Evolutionary conservation across 2,113 vertebrate species (phyloP).

Genomic region (Gulo gulo): DNA sequence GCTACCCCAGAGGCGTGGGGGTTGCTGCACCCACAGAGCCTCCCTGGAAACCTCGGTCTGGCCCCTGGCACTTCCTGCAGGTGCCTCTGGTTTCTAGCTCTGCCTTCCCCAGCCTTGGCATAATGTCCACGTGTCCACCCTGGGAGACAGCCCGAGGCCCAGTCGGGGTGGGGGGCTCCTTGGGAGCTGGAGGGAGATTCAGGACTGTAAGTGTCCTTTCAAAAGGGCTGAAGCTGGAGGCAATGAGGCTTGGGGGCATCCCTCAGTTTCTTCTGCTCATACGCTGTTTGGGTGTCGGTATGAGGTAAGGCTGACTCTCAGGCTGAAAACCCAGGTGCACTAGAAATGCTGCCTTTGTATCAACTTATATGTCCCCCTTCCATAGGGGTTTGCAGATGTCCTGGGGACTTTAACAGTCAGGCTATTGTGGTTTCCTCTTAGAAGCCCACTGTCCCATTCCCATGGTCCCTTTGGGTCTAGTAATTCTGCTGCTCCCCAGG

Average conservation of each 20-base stretch:
- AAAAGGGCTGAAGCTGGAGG: background rate
- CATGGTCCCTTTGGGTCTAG: background rate
- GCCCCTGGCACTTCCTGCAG: background rate
- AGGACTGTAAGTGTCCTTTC: background rate
- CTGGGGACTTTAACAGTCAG: background rate
- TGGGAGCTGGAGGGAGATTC: background rate
- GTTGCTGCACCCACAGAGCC: background rate
- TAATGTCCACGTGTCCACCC: background rate
- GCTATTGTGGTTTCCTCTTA: background rate
- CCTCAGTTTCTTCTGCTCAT: background rate
- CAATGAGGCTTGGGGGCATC: background rate
- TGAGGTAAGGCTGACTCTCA: background rate
- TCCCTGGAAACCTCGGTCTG: background rate
- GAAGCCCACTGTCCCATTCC: accelerated
- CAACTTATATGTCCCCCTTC: background rate
- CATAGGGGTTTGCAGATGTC: background rate
- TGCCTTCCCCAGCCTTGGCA: too few species aligned
- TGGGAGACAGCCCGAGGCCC: background rate
- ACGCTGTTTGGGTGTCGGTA: background rate
- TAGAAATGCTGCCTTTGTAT: background rate
- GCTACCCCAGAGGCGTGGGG: background rate
- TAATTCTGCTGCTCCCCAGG: background rate
- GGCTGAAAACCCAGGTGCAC: background rate
- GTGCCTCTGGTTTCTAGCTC: background rate
- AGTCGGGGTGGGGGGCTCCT: too few species aligned